phyloP scores from a whole-genome alignment of 2,113 vertebrate species.

The Callocephalon fimbriatum region DNA sequence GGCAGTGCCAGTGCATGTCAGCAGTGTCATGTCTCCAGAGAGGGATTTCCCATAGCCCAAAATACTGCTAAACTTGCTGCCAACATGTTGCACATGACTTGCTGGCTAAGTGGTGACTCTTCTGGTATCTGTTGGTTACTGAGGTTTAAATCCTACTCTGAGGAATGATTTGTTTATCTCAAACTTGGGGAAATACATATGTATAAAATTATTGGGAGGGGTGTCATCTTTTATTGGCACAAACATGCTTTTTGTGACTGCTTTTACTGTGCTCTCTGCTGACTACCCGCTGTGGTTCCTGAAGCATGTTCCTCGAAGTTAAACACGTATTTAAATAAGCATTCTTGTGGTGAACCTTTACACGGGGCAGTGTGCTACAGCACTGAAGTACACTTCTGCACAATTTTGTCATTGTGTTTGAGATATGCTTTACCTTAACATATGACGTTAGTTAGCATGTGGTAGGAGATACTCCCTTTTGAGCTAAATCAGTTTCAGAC shows the following conservation, averaged over 20 bases:
- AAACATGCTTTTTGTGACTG: background rate
- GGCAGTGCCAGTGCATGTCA: background rate
- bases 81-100: background rate
- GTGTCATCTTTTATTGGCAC: background rate
- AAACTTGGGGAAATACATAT: background rate
- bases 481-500: background rate
- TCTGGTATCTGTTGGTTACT: background rate
- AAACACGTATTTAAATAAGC: background rate
- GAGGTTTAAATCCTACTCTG: background rate
- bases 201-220: background rate
- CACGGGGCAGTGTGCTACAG: background rate
- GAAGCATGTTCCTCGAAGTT: background rate
- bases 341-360: background rate
- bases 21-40: too few species aligned
- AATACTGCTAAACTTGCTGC: fast-evolving
- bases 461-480: background rate
- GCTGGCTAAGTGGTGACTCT: background rate
- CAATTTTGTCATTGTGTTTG: background rate
- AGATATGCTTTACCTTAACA: fast-evolving
- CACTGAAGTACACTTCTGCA: background rate
- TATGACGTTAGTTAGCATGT: background rate
- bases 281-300: background rate
- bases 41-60: background rate
- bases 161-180: background rate
- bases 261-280: background rate